Conservation (phyloP, 2,797 vertebrate genomes). For the Peromyscus nudipes region DNA sequence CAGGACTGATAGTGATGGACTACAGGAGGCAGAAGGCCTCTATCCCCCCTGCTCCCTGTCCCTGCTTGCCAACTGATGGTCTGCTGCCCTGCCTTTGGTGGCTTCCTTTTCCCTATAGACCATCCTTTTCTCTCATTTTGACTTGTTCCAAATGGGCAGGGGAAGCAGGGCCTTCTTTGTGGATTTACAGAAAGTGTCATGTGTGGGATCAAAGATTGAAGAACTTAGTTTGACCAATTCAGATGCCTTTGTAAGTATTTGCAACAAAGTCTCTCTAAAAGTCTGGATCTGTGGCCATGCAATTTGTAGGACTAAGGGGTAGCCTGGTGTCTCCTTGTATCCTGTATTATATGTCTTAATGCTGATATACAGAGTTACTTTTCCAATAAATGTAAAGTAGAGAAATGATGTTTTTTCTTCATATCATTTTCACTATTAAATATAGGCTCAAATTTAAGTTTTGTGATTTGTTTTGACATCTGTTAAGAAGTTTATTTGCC, state of each 20-base stretch:
- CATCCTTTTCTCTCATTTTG: background rate
- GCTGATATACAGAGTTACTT: background rate
- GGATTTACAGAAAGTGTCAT: background rate
- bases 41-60: background rate
- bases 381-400: conserved; percentile 45
- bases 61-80: background rate
- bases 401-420: conserved; percentile 23
- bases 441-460: conserved; percentile 21
- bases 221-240: background rate
- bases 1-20: background rate
- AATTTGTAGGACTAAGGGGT: background rate
- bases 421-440: conserved; percentile 27
- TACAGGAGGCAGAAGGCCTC: background rate
- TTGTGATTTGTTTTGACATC: conserved; percentile 34
- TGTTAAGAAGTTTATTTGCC: conserved; percentile 42
- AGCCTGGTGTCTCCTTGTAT: background rate
- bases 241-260: background rate
- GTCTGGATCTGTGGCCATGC: background rate
- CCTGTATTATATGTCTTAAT: background rate
- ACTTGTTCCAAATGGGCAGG: background rate
- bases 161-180: background rate
- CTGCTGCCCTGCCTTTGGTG: background rate
- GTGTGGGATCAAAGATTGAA: background rate
- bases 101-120: background rate
- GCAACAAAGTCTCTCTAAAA: background rate